Evolutionary conservation across 2,888 invertebrate species (phyloP), one percentile per base, ranked within the genome.

Genomic region (Nemurella pictetii): DNA sequence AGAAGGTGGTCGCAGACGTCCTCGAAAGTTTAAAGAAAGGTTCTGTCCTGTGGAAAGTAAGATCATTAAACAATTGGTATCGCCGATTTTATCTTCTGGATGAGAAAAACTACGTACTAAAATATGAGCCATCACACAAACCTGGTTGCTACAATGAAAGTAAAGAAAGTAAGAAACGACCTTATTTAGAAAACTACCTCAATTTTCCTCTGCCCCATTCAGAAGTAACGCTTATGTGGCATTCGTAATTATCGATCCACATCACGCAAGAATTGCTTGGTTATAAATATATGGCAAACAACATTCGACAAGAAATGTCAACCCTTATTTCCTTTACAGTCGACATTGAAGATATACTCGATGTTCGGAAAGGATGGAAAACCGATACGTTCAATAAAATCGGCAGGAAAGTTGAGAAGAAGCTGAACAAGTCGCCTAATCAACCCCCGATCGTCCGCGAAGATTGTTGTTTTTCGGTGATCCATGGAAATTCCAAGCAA

Each of bases 361-460:
- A 91, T 85, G 89, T 91, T 9, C 88, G 90, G 20, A 88, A 88
- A 85, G 91, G 91, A 7, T 90, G 90, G 90, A 89, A 89, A 84
- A 90, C 90, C 1, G 91, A 91, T 86, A 89, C 89, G 0, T 91
- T 91, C 87, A 90, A 91, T 87, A 88, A 88, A 85, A 88, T 90
- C 27, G 89, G 89, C 29, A 87, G 88, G 5, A 87, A 88, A 72
- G 86, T 88, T 7, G 89, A 89, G 85, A 88, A 87, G 85, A 86
- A 87, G 82, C 86, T 80, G 28, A 84, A 86, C 5, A 87, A 87
- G 84, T 85, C 87, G 28, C 86, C 87, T 25, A 87, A 87, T 77
- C 84, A 75, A n/a, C 84, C 86, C 4, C 87, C 88, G 0, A 77
- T 86, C 20, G 86, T 89, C 15, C 89, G 89, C 28, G 89, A 90